Conservation (phyloP, 1,140 invertebrate genomes). For the Heliconius eleuchia region DNA sequence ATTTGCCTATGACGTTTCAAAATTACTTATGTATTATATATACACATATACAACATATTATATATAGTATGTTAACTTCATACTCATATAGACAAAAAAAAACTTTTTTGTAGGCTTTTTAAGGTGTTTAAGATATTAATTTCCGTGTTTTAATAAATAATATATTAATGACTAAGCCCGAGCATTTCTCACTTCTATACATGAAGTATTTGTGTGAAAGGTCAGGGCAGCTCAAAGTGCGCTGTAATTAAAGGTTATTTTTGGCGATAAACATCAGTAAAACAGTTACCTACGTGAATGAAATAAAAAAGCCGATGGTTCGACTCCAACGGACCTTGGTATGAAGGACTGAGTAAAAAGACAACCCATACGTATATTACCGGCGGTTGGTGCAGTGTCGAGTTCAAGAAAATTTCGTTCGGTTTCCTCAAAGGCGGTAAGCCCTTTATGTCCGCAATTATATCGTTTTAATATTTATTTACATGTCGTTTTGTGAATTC, state of each 20-base stretch:
- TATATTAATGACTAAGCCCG: conserved; percentile 47
- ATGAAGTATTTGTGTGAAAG: conserved; percentile 67
- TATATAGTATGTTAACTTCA: no score
- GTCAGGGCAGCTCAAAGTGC: conserved; percentile 77
- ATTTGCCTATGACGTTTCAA: no score
- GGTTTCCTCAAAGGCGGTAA: conserved; percentile 35
- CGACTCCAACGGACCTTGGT: conserved; percentile 60
- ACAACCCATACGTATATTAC: conserved; percentile 49
- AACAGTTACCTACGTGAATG: conserved; percentile 72
- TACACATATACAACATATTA: no score
- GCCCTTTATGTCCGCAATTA: conserved; percentile 35
- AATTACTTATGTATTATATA: no score
- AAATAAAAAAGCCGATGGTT: conserved; percentile 65
- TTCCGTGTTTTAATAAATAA: conserved; percentile 30
- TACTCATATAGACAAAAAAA: no score
- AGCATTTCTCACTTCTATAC: conserved; percentile 56
- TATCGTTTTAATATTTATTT: conserved; percentile 36
- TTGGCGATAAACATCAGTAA: conserved; percentile 78
- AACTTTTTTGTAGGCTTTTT: neutral
- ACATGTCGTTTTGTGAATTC: conserved; percentile 29
- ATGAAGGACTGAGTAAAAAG: conserved; percentile 56
- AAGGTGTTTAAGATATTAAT: conserved; percentile 27
- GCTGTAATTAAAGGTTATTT: conserved; percentile 81
- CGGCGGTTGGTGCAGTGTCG: conserved; percentile 34
- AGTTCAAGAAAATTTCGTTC: conserved; percentile 34